Base-by-base conservation (phyloP, 2,888 invertebrate genomes). In the Drosophila nr. perissopoda region DNA sequence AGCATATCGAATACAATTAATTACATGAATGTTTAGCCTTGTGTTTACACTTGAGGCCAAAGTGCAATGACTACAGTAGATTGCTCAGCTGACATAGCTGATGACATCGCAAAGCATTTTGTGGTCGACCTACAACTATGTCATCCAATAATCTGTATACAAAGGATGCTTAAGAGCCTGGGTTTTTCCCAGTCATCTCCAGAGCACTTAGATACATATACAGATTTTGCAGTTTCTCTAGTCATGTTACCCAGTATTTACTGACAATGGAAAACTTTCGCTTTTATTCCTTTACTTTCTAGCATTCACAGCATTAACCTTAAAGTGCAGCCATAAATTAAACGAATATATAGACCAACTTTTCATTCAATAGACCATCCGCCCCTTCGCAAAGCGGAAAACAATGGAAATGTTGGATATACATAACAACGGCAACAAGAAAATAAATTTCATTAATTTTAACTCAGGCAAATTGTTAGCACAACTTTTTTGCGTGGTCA, bases 401-500 rank as follows among this genome's bases (percentile, higher is more conserved):
- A 76, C 84, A 83, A 87, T 82, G 59, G 38, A 57, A 76, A 61
- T 77, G 53, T 66, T 74, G 83, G 54, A 67, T 70, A 70, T 63
- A 67, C 72, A 70, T 65, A 70, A 69, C 53, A 68, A 72, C 66
- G 40, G 59, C 48, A 61, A 48, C 51, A 68, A 40, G 48, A 76
- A 71, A 65, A 72, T 72, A 87, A 89, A 87, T 89, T 89, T 82
- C 72, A 85, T 85, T 85, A 87, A 84, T 77, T 89, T 79, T 70
- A 61, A 57, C 54, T 54, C 42, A 49, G 56, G 72, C 58, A 82
- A 84, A 76, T 78, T 89, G 87, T 76, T 78, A 60, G 48, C 36
- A 38, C 45, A 83, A 76, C 45, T 67, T 76, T 76, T 84, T 69
- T 57, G 65, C 36, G 48, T 64, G 73, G 57, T 54, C 69, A 70